phyloP scores from a whole-genome alignment of 2,888 invertebrate genomes.

The Monochamus alternatus region DNA sequence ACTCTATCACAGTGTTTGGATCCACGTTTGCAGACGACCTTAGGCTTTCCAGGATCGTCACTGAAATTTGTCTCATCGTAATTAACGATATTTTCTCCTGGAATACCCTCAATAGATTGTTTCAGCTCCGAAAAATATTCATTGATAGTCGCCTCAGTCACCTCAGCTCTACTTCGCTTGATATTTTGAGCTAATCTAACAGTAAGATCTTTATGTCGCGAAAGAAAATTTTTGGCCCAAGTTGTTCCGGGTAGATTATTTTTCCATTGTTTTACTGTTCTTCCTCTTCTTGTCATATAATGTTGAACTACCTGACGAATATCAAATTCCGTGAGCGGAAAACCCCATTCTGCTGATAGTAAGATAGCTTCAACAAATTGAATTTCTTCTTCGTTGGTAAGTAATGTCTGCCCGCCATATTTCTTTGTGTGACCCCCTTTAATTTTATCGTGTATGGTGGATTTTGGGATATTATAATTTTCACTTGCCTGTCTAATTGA shows the following conservation, averaged over 20 bases:
- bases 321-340: background rate
- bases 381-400: no score
- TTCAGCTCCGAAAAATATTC: slow-evolving; percentile 36
- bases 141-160: slow-evolving; percentile 27
- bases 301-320: background rate
- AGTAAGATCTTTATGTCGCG: slow-evolving; percentile 11
- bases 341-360: background rate
- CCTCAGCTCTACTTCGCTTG: slow-evolving; percentile 33
- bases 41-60: slow-evolving; percentile 40
- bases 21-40: slow-evolving; percentile 46
- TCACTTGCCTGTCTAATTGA: no score
- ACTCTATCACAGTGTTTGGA: slow-evolving; percentile 46
- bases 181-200: slow-evolving; percentile 25
- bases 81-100: slow-evolving; percentile 34
- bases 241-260: background rate
- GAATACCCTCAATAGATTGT: slow-evolving; percentile 31
- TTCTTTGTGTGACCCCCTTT: no score
- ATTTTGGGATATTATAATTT: no score
- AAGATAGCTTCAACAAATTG: no score
- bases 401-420: no score
- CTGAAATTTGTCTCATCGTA: slow-evolving; percentile 41
- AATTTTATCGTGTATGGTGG: no score
- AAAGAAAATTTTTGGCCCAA: background rate
- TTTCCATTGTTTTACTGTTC: background rate
- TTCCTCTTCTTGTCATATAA: background rate